Evolutionary conservation across 2,113 vertebrate genomes (phyloP).

Genomic region (Hydropotes inermis): DNA sequence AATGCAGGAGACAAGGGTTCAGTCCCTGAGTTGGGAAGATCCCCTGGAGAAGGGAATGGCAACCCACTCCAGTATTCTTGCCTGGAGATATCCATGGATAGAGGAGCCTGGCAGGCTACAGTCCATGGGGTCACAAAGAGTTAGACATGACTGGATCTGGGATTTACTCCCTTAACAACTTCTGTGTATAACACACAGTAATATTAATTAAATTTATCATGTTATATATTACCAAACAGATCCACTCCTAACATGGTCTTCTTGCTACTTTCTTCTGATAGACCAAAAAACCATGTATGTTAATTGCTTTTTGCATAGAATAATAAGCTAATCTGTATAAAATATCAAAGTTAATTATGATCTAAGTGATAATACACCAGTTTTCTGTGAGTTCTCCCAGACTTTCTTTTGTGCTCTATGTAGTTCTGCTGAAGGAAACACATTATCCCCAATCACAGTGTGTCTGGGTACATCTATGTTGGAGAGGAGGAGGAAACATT

Average conservation of each 20-base stretch:
- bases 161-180: background rate
- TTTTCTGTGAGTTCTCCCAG: background rate
- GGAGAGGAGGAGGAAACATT: background rate
- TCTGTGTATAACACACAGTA: background rate
- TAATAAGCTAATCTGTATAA: background rate
- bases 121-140: background rate
- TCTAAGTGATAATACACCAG: background rate
- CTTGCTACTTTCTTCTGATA: background rate
- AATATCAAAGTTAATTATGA: background rate
- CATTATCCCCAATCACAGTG: background rate
- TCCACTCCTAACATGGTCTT: background rate
- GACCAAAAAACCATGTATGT: background rate
- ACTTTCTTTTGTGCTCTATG: background rate
- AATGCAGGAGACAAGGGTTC: background rate
- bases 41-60: background rate
- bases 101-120: background rate
- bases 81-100: background rate
- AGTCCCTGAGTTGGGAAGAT: background rate
- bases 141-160: background rate
- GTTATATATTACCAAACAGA: background rate
- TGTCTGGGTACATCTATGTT: background rate
- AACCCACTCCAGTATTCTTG: background rate
- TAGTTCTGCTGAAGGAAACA: background rate
- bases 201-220: background rate
- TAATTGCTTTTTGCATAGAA: background rate